Conservation (phyloP, 2,888 invertebrate species). For the Listrodromus nycthemerus region DNA sequence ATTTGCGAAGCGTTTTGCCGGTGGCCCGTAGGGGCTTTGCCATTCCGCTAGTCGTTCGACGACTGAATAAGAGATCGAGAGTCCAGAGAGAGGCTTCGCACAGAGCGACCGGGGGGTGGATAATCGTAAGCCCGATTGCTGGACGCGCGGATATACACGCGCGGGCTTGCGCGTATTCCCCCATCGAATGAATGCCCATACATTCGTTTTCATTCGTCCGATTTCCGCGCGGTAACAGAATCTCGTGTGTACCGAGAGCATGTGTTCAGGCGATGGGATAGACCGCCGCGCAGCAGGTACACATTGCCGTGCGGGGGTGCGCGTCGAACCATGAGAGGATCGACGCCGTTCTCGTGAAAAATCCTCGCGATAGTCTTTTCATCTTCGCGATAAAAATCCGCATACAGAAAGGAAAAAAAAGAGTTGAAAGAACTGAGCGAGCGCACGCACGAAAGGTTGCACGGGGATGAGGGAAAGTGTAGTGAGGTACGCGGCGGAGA, state of each 20-base stretch:
- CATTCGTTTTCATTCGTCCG: conserved; percentile 59
- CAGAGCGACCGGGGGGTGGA: conserved; percentile 60
- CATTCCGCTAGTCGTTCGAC: conserved; percentile 45
- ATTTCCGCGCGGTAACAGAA: conserved; percentile 55
- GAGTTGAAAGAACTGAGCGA: conserved; percentile 24
- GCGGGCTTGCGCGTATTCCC: conserved; percentile 56
- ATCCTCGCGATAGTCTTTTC: conserved; percentile 71
- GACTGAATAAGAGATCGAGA: conserved; percentile 55
- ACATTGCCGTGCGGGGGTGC: conserved; percentile 19
- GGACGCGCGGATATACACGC: conserved; percentile 66
- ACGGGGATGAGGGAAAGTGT: conserved; percentile 37
- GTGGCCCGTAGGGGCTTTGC: conserved; percentile 45
- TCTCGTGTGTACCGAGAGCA: conserved; percentile 57
- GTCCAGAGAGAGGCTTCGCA: conserved; percentile 44
- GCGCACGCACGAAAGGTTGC: conserved; percentile 27
- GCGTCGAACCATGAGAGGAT: conserved; percentile 60
- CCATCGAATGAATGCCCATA: conserved; percentile 62
- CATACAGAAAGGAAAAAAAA: conserved; percentile 52
- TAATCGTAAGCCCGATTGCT: conserved; percentile 76
- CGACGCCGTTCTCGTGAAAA: conserved; percentile 67
- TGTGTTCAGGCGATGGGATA: conserved; percentile 4
- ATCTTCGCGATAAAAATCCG: conserved; percentile 71
- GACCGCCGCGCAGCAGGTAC: conserved; percentile 1
- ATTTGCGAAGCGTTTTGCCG: conserved; percentile 68
- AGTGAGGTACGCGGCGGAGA: neutral